phyloP scores from a whole-genome alignment of 2,888 invertebrate species.

The Harpalus rufipes region DNA sequence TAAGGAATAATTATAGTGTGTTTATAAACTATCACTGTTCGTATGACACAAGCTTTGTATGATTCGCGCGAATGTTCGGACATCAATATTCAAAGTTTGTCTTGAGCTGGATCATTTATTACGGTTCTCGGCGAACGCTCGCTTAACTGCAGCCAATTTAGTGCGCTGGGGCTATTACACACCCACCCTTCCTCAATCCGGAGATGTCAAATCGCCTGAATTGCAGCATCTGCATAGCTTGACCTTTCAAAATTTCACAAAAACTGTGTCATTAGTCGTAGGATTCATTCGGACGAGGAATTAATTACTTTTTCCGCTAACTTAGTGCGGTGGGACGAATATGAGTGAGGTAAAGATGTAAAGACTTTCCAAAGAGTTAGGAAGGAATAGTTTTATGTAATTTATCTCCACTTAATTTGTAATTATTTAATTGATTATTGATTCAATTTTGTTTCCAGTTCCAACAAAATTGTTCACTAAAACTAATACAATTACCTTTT shows the following conservation, averaged over 20 bases:
- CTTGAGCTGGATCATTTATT: slow-evolving; percentile 75
- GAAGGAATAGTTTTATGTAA: too few relatives aligned
- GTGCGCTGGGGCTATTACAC: slow-evolving; percentile 67
- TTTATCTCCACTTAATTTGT: too few relatives aligned
- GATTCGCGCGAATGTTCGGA: slow-evolving; percentile 72
- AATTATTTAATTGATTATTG: too few relatives aligned
- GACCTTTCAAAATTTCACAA: slow-evolving; percentile 16
- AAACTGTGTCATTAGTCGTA: slow-evolving; percentile 19
- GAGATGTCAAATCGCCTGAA: slow-evolving; percentile 40
- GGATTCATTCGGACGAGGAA: slow-evolving; percentile 20
- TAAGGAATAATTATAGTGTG: too few relatives aligned
- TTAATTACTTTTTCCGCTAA: slow-evolving; percentile 7
- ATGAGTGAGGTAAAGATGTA: too few relatives aligned
- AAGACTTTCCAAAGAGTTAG: too few relatives aligned
- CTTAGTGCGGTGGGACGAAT: too few relatives aligned
- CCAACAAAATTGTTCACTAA: too few relatives aligned
- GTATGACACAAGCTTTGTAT: slow-evolving; percentile 39
- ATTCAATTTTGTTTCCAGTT: too few relatives aligned
- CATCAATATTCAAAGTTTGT: slow-evolving; percentile 77
- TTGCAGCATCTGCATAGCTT: slow-evolving; percentile 50
- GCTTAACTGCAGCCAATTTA: slow-evolving; percentile 66
- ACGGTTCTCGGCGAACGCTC: slow-evolving; percentile 72
- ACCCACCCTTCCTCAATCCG: slow-evolving; percentile 13
- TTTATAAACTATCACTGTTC: neutral
- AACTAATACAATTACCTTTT: too few relatives aligned